These are phyloP conservation scores for Aleiodes testaceus DNA, from an alignment of 2,888 invertebrate species.

Conservation along the genomic window DNA sequence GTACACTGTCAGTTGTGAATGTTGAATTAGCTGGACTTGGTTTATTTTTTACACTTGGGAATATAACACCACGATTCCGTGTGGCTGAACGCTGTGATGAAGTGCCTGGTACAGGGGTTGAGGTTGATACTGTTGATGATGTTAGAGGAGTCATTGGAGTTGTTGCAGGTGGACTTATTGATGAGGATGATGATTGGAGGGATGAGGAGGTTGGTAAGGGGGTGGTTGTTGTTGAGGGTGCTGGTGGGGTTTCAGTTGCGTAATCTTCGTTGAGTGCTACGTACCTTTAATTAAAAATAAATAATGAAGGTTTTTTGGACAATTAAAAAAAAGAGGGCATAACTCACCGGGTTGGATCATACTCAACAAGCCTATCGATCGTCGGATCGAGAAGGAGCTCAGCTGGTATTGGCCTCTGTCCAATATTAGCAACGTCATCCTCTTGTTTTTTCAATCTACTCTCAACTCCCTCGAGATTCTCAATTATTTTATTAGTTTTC, in stretches of 20 bases:
- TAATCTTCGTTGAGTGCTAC: slow-evolving; percentile 63
- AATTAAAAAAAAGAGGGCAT: background rate
- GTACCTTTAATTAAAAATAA: slow-evolving; percentile 56
- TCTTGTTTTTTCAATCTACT: slow-evolving; percentile 89
- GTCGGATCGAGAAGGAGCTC: slow-evolving; percentile 85
- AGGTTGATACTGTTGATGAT: slow-evolving; percentile 44
- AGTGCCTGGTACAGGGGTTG: slow-evolving; percentile 50
- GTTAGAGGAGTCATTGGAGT: slow-evolving; percentile 47
- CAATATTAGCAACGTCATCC: slow-evolving; percentile 85
- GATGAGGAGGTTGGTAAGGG: slow-evolving; percentile 54
- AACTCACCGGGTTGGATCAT: slow-evolving; percentile 81
- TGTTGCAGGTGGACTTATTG: slow-evolving; percentile 58
- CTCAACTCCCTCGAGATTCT: slow-evolving; percentile 90
- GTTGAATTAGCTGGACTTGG: slow-evolving; percentile 89
- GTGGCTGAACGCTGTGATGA: slow-evolving; percentile 71
- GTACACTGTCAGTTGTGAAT: slow-evolving; percentile 82
- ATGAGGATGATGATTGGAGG: slow-evolving; percentile 49
- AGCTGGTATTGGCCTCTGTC: slow-evolving; percentile 84
- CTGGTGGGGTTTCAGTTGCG: slow-evolving; percentile 60
- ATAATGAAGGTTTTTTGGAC: background rate
- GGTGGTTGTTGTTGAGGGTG: slow-evolving; percentile 72
- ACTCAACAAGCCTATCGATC: slow-evolving; percentile 86
- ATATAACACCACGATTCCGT: slow-evolving; percentile 89
- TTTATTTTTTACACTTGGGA: slow-evolving; percentile 93
- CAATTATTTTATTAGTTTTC: slow-evolving; percentile 90